These are phyloP conservation scores for Diuraphis noxia DNA, from an alignment of 1,140 invertebrate species.

Conservation along the genomic window DNA sequence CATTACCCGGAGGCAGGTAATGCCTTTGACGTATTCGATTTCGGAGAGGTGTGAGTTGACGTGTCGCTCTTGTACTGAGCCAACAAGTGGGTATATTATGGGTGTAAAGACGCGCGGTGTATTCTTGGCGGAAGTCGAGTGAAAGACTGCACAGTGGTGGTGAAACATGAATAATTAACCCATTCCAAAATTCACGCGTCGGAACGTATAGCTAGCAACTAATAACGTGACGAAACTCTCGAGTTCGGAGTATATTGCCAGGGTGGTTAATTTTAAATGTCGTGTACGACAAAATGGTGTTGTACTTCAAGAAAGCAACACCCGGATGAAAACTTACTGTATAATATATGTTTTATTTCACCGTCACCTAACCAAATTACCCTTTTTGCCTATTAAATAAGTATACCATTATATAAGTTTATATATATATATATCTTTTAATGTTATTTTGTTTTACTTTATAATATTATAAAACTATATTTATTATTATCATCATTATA, in stretches of 20 bases:
- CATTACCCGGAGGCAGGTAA: not conserved
- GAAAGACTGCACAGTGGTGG: not conserved
- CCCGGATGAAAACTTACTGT: not conserved
- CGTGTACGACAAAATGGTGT: not conserved
- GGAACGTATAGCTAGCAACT: not conserved
- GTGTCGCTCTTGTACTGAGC: not conserved
- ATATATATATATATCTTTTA: not conserved
- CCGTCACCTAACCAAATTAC: not conserved
- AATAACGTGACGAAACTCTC: not conserved
- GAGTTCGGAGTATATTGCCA: not conserved
- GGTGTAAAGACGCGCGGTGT: not conserved
- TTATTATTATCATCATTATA: not conserved
- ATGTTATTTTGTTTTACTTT: not conserved
- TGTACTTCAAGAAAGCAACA: not conserved
- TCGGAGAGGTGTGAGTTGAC: not conserved
- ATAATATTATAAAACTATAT: not conserved
- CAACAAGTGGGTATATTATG: not conserved
- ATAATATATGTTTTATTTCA: not conserved
- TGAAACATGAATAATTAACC: not conserved
- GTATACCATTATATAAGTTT: not conserved
- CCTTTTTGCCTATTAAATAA: not conserved
- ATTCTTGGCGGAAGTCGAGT: not conserved
- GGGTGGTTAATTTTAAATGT: not conserved
- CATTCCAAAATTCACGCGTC: not conserved
- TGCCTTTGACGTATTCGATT: not conserved